Evolutionary conservation across 2,888 invertebrate species (phyloP).

Genomic region (Nemotelus pantherinus): DNA sequence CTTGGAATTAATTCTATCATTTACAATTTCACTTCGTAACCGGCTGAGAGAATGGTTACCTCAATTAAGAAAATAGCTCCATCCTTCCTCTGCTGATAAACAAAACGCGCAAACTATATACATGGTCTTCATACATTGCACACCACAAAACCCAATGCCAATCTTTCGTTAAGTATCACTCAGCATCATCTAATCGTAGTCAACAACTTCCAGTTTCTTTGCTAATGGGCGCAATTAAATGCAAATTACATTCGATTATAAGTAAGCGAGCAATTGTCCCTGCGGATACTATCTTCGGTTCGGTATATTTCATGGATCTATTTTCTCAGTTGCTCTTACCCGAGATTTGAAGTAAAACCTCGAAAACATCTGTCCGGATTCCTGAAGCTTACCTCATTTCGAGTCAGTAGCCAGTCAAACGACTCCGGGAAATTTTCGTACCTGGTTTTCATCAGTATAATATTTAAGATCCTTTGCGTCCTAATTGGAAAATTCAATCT

Average conservation of each 20-base stretch:
- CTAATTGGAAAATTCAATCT: conserved; percentile 28
- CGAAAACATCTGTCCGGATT: conserved; percentile 1
- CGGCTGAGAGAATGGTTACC: too few species aligned
- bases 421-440: too few species aligned
- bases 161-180: background rate
- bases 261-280: conserved; percentile 24
- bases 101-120: too few species aligned
- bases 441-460: too few species aligned
- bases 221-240: conserved; percentile 36
- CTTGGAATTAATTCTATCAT: too few species aligned
- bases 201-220: conserved; percentile 18
- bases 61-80: too few species aligned
- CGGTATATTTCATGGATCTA: background rate
- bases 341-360: background rate
- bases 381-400: background rate
- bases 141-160: too few species aligned
- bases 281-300: conserved; percentile 5
- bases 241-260: conserved; percentile 41
- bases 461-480: background rate
- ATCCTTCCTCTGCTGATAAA: too few species aligned
- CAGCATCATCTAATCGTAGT: background rate
- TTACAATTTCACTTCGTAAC: too few species aligned
- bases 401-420: too few species aligned
- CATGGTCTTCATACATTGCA: too few species aligned
- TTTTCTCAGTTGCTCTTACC: background rate